These are phyloP conservation scores for Sebastes minor DNA, from an alignment of 2,797 vertebrate genomes.

Conservation along the genomic window DNA sequence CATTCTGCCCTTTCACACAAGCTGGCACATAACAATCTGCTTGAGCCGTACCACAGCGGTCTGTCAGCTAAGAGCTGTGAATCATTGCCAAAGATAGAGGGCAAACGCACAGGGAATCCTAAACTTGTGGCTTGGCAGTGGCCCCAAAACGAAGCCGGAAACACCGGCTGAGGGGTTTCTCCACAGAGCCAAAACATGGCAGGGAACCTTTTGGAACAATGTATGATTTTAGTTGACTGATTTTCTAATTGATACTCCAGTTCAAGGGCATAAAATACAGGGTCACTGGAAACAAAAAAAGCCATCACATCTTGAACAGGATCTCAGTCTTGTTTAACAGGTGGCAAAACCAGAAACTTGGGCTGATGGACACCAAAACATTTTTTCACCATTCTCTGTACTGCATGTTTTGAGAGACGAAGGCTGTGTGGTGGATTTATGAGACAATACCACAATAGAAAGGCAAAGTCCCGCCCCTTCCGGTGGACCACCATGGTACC, in stretches of 20 bases:
- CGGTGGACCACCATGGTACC: too few relatives aligned
- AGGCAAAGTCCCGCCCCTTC: background rate
- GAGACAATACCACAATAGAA: background rate
- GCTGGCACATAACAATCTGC: slow-evolving; percentile 3
- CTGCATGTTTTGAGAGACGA: background rate
- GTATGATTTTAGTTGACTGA: background rate
- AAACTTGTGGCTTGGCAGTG: slow-evolving; percentile 54
- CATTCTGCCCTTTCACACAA: background rate
- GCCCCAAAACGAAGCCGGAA: slow-evolving; percentile 12
- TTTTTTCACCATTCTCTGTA: background rate
- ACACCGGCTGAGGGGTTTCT: slow-evolving; percentile 30
- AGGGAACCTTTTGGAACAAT: background rate
- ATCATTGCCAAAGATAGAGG: slow-evolving; percentile 54
- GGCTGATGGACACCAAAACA: background rate
- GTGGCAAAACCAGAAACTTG: background rate
- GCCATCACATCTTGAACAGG: background rate
- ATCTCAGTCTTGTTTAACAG: background rate
- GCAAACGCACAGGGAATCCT: slow-evolving; percentile 47
- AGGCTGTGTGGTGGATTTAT: background rate
- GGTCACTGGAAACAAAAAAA: background rate
- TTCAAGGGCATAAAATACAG: background rate
- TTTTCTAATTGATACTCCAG: background rate
- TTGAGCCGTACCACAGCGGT: slow-evolving; percentile 17
- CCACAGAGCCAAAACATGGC: slow-evolving; percentile 1
- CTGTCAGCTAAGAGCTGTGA: slow-evolving; percentile 34